These are phyloP conservation scores for Fopius arisanus DNA, from an alignment of 1,140 invertebrate genomes.

Conservation along the genomic window DNA sequence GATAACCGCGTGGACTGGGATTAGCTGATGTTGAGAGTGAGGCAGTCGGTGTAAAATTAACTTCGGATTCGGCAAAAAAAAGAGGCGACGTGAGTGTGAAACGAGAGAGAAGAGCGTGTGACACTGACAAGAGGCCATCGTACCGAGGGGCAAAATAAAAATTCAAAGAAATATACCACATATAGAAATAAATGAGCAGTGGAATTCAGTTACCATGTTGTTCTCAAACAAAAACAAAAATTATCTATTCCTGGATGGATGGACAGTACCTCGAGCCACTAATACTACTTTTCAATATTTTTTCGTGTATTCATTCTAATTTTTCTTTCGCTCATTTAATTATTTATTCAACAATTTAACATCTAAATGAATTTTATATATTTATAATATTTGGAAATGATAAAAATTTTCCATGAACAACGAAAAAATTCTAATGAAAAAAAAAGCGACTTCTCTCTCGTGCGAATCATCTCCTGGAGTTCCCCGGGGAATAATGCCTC, in stretches of 20 bases:
- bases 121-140: conserved; percentile 25
- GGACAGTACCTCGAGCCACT: neutral
- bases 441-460: no score
- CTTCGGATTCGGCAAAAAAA: neutral
- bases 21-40: neutral
- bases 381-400: no score
- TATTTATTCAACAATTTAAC: no score
- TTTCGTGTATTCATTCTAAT: no score
- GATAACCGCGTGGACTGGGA: neutral
- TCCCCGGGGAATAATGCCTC: no score
- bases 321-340: no score
- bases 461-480: no score
- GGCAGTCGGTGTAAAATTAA: conserved; percentile 15
- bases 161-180: neutral
- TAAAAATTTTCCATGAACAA: no score
- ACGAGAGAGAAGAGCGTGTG: neutral
- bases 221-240: neutral
- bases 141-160: conserved; percentile 1
- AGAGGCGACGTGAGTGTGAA: neutral
- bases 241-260: neutral
- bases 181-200: conserved; percentile 1
- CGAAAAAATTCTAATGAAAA: no score
- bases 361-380: no score
- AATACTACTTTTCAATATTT: neutral
- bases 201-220: neutral